Base-by-base conservation (phyloP, 2,888 invertebrate species). In the Trypoxylon attenuatum region DNA sequence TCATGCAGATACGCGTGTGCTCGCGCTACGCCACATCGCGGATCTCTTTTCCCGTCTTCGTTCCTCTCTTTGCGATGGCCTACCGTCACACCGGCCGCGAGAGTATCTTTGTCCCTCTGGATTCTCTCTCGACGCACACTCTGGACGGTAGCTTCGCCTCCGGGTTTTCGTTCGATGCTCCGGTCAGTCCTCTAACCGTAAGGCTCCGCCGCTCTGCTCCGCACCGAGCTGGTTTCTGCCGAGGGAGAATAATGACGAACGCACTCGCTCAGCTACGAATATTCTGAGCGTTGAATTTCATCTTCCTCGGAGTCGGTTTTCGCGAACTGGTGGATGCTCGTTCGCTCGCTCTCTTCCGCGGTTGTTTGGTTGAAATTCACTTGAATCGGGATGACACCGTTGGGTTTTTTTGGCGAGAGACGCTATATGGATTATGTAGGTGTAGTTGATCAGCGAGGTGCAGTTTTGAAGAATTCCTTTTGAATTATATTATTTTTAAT, bases 71-170 rank as follows among this genome's bases (percentile, higher is more conserved):
- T 29, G 8, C 53, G 19, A 22, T 22, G 54, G 1, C n/a, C 10
- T n/a, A n/a, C 21, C 46, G 42, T 64, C 59, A n/a, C n/a, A n/a
- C n/a, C n/a, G n/a, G n/a, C n/a, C n/a, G n/a, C n/a, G n/a, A n/a
- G n/a, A n/a, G 47, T 59, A 42, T 19, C 58, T 27, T 41, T 42
- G 22, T 47, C 47, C 21, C 2, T 8, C 23, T 41, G 15, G 10
- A 49, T 15, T 50, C 39, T 38, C 47, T 47, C 33, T 47, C 33
- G 10, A 8, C 10, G 29, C 19, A 19, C 73, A 51, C 70, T 73
- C 67, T 61, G 71, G 67, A 73, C 55, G 71, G 38, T 61, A 71
- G 60, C 74, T 58, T 62, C 49, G 74, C 72, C 58, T 60, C 67
- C 59, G 71, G 63, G 43, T 60, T 59, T 66, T 71, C 61, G 49